Conservation (phyloP, 2,113 vertebrate genomes). For the Upupa epops region DNA sequence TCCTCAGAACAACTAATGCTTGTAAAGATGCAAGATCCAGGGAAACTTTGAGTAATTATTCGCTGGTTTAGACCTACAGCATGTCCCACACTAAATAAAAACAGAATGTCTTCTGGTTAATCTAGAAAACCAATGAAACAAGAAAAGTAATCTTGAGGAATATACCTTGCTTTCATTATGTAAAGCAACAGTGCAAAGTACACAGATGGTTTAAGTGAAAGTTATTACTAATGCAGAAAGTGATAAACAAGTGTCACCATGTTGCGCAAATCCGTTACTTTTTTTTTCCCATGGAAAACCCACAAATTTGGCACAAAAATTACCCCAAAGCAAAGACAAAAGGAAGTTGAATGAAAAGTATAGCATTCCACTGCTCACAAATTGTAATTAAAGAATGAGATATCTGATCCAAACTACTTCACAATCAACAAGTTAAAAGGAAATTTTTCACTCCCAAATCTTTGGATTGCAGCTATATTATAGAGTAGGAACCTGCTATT, state of each 20-base stretch:
- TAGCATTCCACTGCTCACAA: neutral
- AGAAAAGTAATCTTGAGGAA: neutral
- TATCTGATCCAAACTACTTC: neutral
- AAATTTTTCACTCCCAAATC: rapidly evolving
- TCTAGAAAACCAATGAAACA: neutral
- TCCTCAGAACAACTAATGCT: neutral
- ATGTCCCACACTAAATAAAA: neutral
- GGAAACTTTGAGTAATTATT: neutral
- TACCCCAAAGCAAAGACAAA: neutral
- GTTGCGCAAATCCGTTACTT: neutral
- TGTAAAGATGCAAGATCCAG: neutral
- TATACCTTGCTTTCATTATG: neutral
- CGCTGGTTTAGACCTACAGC: neutral
- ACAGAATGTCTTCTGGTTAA: neutral
- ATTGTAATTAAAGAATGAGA: neutral
- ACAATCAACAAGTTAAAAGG: neutral
- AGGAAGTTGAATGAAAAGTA: neutral
- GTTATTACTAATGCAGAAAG: neutral
- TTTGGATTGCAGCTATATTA: neutral
- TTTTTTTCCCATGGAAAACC: neutral
- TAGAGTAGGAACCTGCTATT: neutral
- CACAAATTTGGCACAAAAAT: neutral
- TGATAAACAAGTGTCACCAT: neutral
- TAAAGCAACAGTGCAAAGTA: neutral
- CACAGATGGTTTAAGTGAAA: neutral